phyloP scores from a whole-genome alignment of 2,888 invertebrate species.

The Ptychoptera contaminata region DNA sequence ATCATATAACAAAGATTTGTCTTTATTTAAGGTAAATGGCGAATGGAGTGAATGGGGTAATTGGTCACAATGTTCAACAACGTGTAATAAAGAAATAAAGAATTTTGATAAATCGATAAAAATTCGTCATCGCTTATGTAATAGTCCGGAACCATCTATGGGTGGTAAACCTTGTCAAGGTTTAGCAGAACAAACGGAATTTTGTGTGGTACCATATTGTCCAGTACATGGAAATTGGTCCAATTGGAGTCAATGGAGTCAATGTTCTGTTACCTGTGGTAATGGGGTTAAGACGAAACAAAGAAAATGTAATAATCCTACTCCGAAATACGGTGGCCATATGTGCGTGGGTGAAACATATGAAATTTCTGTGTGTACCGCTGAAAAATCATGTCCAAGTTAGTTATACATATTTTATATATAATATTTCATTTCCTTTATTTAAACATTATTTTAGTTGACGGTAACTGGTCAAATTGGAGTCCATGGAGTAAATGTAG shows the following conservation, averaged over 20 bases:
- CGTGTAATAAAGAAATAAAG: background rate
- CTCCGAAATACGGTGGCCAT: slow-evolving; percentile 25
- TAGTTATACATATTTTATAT: background rate
- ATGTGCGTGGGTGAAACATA: slow-evolving; percentile 19
- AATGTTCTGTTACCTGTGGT: slow-evolving; percentile 24
- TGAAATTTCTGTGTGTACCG: slow-evolving; percentile 5
- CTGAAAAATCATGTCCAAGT: background rate
- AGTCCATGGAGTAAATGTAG: slow-evolving; percentile 25
- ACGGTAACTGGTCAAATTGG: slow-evolving; percentile 24
- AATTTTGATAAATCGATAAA: slow-evolving; percentile 19
- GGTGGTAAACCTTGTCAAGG: slow-evolving; percentile 30
- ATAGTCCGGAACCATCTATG: slow-evolving; percentile 25
- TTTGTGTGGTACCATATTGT: slow-evolving; percentile 28
- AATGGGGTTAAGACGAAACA: slow-evolving; percentile 17
- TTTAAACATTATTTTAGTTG: slow-evolving; percentile 3
- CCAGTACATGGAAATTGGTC: slow-evolving; percentile 30
- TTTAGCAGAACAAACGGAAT: slow-evolving; percentile 23
- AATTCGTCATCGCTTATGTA: slow-evolving; percentile 27
- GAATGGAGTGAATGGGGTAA: background rate
- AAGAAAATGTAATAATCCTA: slow-evolving; percentile 19
- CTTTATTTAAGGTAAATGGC: background rate
- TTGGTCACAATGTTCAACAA: slow-evolving; percentile 2
- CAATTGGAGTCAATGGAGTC: slow-evolving; percentile 22
- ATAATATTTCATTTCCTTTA: background rate
- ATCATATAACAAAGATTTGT: background rate